Base-by-base conservation (phyloP, 2,888 invertebrate species). In the Muscina levida region DNA sequence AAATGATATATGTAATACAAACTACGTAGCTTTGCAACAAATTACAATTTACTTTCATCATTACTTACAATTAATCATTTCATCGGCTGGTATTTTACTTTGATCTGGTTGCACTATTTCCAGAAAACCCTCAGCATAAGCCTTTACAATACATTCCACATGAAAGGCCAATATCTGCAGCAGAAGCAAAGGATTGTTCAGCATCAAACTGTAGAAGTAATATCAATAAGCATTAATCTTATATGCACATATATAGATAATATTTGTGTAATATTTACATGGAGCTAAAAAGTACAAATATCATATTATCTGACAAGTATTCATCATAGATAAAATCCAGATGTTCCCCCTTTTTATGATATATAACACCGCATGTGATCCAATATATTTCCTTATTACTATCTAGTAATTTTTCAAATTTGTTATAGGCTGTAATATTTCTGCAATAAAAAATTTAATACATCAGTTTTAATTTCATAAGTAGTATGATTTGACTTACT, bases 111-210 rank as follows among this genome's bases (percentile, higher is more conserved):
- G 86, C 66, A 88, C 88, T 80, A 89, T 92, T 88, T 90, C 89
- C 37, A 88, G 86, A 83, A 91, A 86, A 53, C 90, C 90, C 83
- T 88, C 89, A 57, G 89, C 88, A 83, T 94, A 94, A 82, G 93
- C 92, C 83, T 93, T 92, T 48, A 94, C 93, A 88, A 93, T 92
- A 87, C 94, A 93, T 85, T 93, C 92, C 15, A 93, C 92, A 87
- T 94, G 93, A 83, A 92, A 92, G 86, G 94, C 93, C 84, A 95
- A 90, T 85, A 93, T 92, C 89, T 93, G 92, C 86, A 93, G 93
- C 82, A 95, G 89, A 85, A 94, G 93, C 87, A 94, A 93, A 42
- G 94, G 92, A 90, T 94, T 93, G 80, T 91, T 89, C 67, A 91
- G 90, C 85, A 92, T 91, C 73, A 93, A 88, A 84, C 93, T 93